These are phyloP conservation scores for Raja brachyura DNA, from an alignment of 2,113 vertebrate species.

Conservation along the genomic window DNA sequence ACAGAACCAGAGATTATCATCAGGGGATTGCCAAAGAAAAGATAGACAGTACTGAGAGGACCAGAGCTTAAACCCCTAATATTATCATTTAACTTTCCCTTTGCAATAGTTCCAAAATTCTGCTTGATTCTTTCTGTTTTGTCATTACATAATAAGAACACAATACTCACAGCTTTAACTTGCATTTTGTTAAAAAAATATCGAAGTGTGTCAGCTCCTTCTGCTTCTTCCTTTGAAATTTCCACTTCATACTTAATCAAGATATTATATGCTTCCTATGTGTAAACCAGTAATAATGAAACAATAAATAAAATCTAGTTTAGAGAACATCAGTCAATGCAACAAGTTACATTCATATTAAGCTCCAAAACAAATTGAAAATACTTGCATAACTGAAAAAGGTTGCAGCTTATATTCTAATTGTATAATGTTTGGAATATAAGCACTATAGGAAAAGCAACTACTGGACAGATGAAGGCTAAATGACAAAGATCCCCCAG, in stretches of 20 bases:
- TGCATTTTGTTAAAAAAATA: conserved; percentile 64
- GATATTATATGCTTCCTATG: conserved; percentile 71
- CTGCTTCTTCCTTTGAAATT: conserved; percentile 66
- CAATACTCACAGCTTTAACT: conserved; percentile 62
- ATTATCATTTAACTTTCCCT: neutral
- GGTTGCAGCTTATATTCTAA: neutral
- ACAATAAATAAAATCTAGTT: neutral
- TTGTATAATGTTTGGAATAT: neutral
- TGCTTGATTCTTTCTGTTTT: neutral
- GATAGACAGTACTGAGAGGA: too few relatives aligned
- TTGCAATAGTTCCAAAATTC: neutral
- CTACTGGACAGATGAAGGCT: neutral
- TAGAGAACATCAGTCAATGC: neutral
- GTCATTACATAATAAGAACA: neutral
- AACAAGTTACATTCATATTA: neutral
- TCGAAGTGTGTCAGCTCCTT: conserved; percentile 63
- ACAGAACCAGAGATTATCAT: too few relatives aligned
- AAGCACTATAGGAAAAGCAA: neutral
- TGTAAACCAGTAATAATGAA: conserved; percentile 17
- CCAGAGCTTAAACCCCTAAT: too few relatives aligned
- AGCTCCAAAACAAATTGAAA: neutral
- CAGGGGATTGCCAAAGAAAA: too few relatives aligned
- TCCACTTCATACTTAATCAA: conserved; percentile 62
- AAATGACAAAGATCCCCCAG: neutral
- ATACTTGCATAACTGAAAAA: neutral